Base-by-base conservation (phyloP, 1,140 invertebrate genomes). In the Lucilia sericata region DNA sequence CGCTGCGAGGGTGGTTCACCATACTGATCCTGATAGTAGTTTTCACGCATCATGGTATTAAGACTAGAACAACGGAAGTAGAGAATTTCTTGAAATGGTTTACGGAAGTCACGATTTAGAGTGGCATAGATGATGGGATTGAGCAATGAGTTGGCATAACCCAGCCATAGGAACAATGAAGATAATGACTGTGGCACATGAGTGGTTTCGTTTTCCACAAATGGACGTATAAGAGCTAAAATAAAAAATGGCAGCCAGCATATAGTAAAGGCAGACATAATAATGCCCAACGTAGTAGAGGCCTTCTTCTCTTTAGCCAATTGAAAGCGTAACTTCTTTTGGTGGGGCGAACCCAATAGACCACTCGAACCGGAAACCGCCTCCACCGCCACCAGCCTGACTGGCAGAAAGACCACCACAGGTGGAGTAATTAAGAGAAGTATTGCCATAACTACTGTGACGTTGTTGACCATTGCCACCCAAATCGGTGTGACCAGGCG, bases 211-310 rank as follows among this genome's bases (percentile, higher is more conserved):
- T 88, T 92, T 5, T 86, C 85, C 5, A 96, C 92, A 88, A 98
- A 98, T n/a, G 95, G 96, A 88, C 95, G 93, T 47, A 98, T 94
- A 12, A 98, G 91, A 2, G 98, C 97, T 49, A 98, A 92, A 9
- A 99, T 96, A 91, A 99, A 99, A 91, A 99, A 99, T 2, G 98
- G 98, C 49, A 99, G 92, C 98, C 98, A 99, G 90, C 98, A 99
- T 83, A 99, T 92, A 17, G 96, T 96, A 88, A 99, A 99, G 1
- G 98, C 97, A 84, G 96, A 98, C 96, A 98, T 98, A 81, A 99
- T 99, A 83, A 99, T 99, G 14, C 98, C 98, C 83, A 99, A 93
- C 0, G 98, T 99, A 21, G 98, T 97, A 81, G 97, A 98, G 4
- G 98, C 98, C 91, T 99, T 99, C 74, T 97, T 93, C 88, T 98